Percentiles rank a stretch among this genome's conserved stretches.
Evolutionary conservation across 2,888 invertebrate species (phyloP).

Genomic region (Colletes collaris): DNA sequence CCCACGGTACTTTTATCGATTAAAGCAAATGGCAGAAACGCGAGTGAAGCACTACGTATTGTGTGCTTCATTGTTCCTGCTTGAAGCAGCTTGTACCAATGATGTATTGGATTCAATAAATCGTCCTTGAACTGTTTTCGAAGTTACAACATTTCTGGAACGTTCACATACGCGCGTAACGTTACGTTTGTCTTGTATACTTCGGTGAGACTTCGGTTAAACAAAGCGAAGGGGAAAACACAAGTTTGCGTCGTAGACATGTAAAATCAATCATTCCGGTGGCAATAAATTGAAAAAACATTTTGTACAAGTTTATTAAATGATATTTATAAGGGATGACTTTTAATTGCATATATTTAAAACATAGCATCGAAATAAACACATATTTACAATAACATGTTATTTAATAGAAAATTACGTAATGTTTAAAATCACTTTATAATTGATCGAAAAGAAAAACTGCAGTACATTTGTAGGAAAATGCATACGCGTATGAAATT

Average conservation of each 20-base stretch:
- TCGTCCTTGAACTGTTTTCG: slow-evolving; percentile 63
- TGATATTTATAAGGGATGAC: slow-evolving; percentile 5
- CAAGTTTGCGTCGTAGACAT: neutral
- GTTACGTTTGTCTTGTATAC: neutral
- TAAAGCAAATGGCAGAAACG: slow-evolving; percentile 3
- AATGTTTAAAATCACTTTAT: neutral
- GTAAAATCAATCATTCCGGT: neutral
- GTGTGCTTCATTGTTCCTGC: slow-evolving; percentile 62
- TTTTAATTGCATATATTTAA: neutral
- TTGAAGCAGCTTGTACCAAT: slow-evolving; percentile 72
- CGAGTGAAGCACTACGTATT: slow-evolving; percentile 19
- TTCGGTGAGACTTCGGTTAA: too few relatives aligned
- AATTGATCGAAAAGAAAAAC: neutral
- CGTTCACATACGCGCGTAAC: neutral
- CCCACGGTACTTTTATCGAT: slow-evolving; percentile 12
- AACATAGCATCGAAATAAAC: slow-evolving; percentile 20
- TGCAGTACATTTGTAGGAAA: neutral
- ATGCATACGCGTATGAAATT: neutral
- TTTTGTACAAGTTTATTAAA: slow-evolving; percentile 22
- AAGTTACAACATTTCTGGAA: slow-evolving; percentile 27
- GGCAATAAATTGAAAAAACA: neutral
- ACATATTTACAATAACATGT: slow-evolving; percentile 9
- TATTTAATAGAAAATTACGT: neutral
- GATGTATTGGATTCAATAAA: slow-evolving; percentile 78
- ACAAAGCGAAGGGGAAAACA: neutral